Evolutionary conservation across 1,140 invertebrate species (phyloP), one percentile per base, ranked within the genome.

Genomic region (Platyscapa corneri): DNA sequence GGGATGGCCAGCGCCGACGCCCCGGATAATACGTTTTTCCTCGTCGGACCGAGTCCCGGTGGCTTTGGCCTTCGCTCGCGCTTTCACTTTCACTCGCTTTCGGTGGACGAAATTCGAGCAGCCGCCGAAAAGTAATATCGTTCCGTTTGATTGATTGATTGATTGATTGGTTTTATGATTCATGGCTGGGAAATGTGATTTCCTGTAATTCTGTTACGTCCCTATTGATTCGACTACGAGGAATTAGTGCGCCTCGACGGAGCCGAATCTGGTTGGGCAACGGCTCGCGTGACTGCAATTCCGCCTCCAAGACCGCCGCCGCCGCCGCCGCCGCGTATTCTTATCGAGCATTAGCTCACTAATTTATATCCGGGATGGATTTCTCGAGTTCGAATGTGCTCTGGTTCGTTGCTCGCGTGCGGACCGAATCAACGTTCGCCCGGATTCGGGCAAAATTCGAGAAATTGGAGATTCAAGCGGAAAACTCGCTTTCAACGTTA

Each of bases 161-260:
- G 83, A 80, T 84, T 84, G 5, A 46, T 46, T n/a, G n/a, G n/a
- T 80, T 85, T 80, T 85, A 74, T 85, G 83, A 85, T 80, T 80
- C 67, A 75, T 60, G 53, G 27, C 70, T 32, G n/a, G 67, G 65
- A 34, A 80, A 85, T 75, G 80, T n/a, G 65, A 80, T 85, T 85
- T 46, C 64, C 30, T 39, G 70, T 46, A 72, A 84, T 84, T 84
- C 6, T 23, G 83, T 72, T 79, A 76, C 27, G 82, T 67, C 14
- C 65, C 30, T 74, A 84, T 72, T 70, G 74, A 84, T 83, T 83
- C 60, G 0, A 3, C n/a, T n/a, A 34, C 42, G 74, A 83, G 23
- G 53, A 76, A 82, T 82, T 81, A 81, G 42, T 39, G 42, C 18
- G 42, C 18, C 39, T 42, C 42, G 18, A 10, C 39, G 18, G 27